These are phyloP conservation scores for Stictonetta naevosa DNA, from an alignment of 2,113 vertebrate genomes.

Conservation along the genomic window DNA sequence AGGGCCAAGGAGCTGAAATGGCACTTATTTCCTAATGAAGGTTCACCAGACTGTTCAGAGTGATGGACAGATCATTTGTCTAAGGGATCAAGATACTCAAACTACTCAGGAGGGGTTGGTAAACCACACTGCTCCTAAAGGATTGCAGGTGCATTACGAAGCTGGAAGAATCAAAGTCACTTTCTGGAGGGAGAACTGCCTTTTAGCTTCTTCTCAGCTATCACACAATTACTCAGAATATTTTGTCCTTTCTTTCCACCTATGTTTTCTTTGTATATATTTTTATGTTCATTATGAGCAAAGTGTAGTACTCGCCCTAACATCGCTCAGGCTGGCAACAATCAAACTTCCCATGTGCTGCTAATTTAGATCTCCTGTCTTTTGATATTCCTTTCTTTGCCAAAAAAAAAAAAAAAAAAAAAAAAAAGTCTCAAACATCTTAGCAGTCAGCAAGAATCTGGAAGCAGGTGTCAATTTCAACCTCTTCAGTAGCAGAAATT, in stretches of 20 bases:
- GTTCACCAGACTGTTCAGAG: background rate
- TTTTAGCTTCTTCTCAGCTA: background rate
- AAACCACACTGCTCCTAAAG: background rate
- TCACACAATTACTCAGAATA: background rate
- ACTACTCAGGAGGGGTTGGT: background rate
- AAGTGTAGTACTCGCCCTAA: background rate
- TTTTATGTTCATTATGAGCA: background rate
- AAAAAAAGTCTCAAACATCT: background rate
- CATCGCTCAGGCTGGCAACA: background rate
- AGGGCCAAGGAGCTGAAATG: background rate
- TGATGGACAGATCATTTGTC: background rate
- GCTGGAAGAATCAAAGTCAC: background rate
- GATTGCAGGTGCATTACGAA: background rate
- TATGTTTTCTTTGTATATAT: background rate
- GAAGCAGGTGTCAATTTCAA: constrained; percentile 9
- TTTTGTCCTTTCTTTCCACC: background rate
- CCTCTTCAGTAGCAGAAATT: constrained; percentile 26
- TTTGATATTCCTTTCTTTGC: background rate
- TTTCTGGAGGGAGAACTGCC: background rate
- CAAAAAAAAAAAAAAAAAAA: background rate
- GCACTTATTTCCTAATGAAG: rapidly evolving
- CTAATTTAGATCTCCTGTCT: background rate
- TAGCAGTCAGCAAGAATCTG: background rate
- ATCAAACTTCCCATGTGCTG: background rate
- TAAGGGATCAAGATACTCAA: background rate